A percentile compares a stretch with the other conserved stretches of the same genome.
These are phyloP conservation scores for Choristoneura fumiferana DNA, from an alignment of 1,140 invertebrate species.

Conservation along the genomic window DNA sequence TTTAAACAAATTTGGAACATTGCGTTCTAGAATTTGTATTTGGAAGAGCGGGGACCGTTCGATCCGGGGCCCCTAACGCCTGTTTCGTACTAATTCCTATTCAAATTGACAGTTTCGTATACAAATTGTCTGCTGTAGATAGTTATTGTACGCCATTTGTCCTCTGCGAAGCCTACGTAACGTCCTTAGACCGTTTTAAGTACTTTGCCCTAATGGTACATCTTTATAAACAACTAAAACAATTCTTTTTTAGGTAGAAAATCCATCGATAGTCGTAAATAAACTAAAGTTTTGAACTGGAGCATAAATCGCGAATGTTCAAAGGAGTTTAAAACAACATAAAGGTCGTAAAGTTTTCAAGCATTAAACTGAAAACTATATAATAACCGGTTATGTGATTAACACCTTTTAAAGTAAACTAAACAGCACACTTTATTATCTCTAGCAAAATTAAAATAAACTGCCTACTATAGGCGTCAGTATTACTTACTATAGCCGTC, in stretches of 20 bases:
- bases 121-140: background rate
- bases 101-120: background rate
- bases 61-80: background rate
- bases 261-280: too few species aligned
- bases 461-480: too few species aligned
- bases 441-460: too few species aligned
- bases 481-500: too few species aligned
- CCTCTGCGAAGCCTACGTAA: background rate
- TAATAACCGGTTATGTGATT: too few species aligned
- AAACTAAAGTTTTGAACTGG: too few species aligned
- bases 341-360: too few species aligned
- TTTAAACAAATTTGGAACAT: slow-evolving; percentile 20
- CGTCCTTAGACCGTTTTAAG: background rate
- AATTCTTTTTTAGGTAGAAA: too few species aligned
- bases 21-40: slow-evolving; percentile 14
- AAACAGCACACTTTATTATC: too few species aligned
- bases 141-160: background rate
- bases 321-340: background rate
- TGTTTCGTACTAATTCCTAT: background rate
- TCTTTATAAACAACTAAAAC: background rate
- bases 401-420: too few species aligned
- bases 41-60: background rate
- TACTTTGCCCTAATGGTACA: background rate
- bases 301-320: too few species aligned
- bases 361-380: background rate